Conservation (phyloP, 2,888 invertebrate genomes). For the Myopa tessellatipennis region DNA sequence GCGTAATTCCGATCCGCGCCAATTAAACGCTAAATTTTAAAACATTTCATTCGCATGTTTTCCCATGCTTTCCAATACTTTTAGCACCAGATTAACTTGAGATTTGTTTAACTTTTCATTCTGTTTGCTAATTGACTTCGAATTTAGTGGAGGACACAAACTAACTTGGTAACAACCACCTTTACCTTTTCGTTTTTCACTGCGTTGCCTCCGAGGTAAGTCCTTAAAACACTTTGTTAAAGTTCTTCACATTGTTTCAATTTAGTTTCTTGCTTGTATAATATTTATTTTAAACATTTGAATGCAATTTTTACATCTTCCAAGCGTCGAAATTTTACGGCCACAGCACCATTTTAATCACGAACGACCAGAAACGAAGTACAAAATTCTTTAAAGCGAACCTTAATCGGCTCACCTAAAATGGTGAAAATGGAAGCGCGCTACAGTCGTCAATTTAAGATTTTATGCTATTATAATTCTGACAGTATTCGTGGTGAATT, state of each 20-base stretch:
- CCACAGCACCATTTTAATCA: constrained; percentile 31
- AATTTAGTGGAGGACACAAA: neutral
- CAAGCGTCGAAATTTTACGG: constrained; percentile 20
- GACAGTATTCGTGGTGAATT: too few species aligned
- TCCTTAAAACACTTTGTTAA: neutral
- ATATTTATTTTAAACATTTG: constrained; percentile 7
- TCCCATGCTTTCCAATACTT: neutral
- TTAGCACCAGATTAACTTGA: neutral
- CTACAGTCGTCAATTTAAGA: neutral
- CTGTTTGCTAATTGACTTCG: neutral
- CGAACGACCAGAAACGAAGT: constrained; percentile 35
- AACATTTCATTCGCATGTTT: neutral
- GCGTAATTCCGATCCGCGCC: constrained; percentile 34
- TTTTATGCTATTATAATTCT: too few species aligned
- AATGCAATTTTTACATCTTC: constrained; percentile 11
- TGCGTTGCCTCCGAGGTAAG: neutral
- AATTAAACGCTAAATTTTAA: constrained; percentile 19
- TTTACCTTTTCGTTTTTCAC: neutral
- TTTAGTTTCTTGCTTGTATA: neutral
- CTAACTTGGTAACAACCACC: neutral
- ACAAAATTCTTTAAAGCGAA: constrained; percentile 34
- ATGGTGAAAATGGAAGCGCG: constrained; percentile 20
- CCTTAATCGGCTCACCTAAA: neutral
- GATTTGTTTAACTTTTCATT: neutral
- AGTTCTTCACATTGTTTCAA: neutral